These are phyloP conservation scores for Turritopsis dohrnii DNA, from an alignment of 30 jellyfish, hydroid and myxozoan species.

Conservation along the genomic window DNA sequence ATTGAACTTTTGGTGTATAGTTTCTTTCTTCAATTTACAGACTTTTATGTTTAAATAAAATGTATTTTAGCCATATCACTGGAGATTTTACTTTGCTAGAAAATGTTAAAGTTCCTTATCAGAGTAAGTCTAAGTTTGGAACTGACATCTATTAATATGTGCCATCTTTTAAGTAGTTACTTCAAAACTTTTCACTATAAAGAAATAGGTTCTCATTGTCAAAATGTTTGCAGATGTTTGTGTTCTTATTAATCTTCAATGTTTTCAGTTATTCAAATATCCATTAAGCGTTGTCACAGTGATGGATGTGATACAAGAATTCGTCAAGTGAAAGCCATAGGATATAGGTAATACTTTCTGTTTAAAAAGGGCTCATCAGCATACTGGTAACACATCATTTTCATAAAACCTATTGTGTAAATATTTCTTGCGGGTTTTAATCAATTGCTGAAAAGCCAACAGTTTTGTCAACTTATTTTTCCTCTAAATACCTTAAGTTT, in stretches of 20 bases:
- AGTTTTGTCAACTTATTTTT: too few relatives aligned
- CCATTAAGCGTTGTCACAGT: slow-evolving; percentile 89
- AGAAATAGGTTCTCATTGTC: too few relatives aligned
- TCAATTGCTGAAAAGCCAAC: too few relatives aligned
- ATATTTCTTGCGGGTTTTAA: too few relatives aligned
- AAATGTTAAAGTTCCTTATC: slow-evolving; percentile 59
- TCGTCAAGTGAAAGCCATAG: slow-evolving; percentile 90
- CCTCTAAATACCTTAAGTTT: too few relatives aligned
- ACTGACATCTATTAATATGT: too few relatives aligned
- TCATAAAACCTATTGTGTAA: too few relatives aligned
- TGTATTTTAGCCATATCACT: slow-evolving; percentile 64
- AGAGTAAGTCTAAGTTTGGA: slow-evolving; percentile 23
- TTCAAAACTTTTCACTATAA: background rate
- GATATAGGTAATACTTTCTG: slow-evolving; percentile 72
- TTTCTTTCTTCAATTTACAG: too few relatives aligned
- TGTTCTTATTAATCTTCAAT: background rate
- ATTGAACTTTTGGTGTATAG: background rate
- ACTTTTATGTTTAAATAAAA: background rate
- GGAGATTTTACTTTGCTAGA: slow-evolving; percentile 69
- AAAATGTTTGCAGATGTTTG: too few relatives aligned
- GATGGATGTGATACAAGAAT: slow-evolving; percentile 98
- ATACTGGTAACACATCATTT: too few relatives aligned
- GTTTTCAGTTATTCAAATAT: slow-evolving; percentile 69
- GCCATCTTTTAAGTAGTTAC: too few relatives aligned
- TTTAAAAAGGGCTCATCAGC: too few relatives aligned